Evolutionary conservation across 2,113 vertebrate species (phyloP).

Genomic region (Heterochromis multidens): DNA sequence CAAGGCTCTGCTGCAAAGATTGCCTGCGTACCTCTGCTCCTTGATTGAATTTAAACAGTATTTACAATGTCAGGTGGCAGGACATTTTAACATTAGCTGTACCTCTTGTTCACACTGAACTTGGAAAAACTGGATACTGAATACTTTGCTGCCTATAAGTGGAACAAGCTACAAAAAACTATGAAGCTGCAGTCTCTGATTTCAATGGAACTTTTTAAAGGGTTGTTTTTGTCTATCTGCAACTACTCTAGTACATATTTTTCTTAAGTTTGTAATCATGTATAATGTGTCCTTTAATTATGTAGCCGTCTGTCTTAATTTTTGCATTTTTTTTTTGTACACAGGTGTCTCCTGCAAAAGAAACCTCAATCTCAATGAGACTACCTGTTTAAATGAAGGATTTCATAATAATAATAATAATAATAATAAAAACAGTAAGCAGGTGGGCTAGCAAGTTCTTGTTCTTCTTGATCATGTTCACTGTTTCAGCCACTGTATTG

Average conservation of each 20-base stretch:
- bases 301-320: neutral
- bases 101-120: no score
- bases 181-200: no score
- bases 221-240: neutral
- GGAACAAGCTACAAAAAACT: no score
- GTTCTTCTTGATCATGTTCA: neutral
- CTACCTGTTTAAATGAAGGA: neutral
- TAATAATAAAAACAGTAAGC: neutral
- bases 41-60: no score
- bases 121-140: no score
- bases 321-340: neutral
- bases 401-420: neutral
- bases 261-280: neutral
- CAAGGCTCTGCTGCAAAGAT: no score
- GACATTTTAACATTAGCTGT: no score
- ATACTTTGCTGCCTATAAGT: no score
- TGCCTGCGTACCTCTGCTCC: no score
- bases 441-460: neutral
- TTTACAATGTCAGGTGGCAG: no score
- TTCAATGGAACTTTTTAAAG: no score
- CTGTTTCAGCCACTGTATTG: neutral
- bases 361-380: neutral
- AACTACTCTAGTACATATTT: neutral
- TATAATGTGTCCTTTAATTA: neutral
- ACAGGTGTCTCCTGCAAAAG: neutral